These are phyloP conservation scores for Tetheella fluctuosa DNA, from an alignment of 2,888 invertebrate genomes.

Conservation along the genomic window DNA sequence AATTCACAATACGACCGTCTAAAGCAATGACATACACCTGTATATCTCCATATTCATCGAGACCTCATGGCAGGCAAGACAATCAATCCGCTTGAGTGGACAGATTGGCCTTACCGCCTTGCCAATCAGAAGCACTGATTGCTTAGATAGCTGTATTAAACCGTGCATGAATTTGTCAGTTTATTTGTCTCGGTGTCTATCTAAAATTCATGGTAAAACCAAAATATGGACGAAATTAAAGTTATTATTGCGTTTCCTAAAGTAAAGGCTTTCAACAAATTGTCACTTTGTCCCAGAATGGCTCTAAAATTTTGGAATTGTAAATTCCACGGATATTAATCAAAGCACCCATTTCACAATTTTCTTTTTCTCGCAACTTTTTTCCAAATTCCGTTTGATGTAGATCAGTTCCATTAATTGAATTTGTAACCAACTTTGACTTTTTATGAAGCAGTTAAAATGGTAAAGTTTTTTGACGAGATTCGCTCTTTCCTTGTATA, in stretches of 20 bases:
- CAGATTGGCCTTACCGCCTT: neutral
- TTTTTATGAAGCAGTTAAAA: neutral
- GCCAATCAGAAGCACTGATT: neutral
- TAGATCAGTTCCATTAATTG: constrained; percentile 10
- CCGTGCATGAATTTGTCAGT: no score
- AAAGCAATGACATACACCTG: no score
- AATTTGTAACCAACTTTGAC: constrained; percentile 2
- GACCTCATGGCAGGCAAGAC: neutral
- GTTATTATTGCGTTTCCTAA: no score
- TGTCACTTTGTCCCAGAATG: no score
- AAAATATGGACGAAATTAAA: neutral
- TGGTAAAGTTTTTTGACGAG: neutral
- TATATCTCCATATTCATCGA: neutral
- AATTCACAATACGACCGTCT: no score
- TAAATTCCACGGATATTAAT: neutral
- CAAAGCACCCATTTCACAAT: neutral
- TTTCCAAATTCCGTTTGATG: neutral
- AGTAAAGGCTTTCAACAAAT: no score
- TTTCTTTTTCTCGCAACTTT: neutral
- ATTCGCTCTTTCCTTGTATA: neutral
- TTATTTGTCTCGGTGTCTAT: neutral
- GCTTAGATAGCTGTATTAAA: neutral
- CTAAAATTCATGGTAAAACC: no score
- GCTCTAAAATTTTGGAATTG: neutral
- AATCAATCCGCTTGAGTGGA: neutral